These are phyloP conservation scores for Stegodyphus mimosarum DNA, from an alignment of 1,140 invertebrate species.

Conservation along the genomic window DNA sequence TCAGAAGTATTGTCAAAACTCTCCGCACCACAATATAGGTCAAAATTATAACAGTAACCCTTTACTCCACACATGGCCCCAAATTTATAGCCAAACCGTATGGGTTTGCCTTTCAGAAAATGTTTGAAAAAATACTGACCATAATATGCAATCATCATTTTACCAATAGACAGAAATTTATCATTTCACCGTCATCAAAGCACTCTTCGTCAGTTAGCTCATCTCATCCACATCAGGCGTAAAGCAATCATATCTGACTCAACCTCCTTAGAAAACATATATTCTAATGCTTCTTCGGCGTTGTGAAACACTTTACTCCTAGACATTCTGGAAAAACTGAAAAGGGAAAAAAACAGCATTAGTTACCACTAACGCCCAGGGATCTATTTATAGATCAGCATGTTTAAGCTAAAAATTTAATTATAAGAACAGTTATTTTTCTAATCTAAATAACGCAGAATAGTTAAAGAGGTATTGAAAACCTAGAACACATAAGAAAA, in stretches of 20 bases:
- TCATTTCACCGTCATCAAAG: not conserved
- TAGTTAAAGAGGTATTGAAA: conserved; percentile 1
- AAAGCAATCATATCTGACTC: no score
- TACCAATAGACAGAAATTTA: no score
- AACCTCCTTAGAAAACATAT: no score
- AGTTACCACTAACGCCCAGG: not conserved
- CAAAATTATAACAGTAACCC: no score
- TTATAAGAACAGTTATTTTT: conserved; percentile 1
- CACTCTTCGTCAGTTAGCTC: not conserved
- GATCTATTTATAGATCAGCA: conserved; percentile 1
- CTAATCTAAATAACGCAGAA: not conserved
- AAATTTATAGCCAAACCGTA: no score
- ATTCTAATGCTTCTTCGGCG: not conserved
- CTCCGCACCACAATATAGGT: no score
- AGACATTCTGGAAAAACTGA: not conserved
- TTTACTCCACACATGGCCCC: no score
- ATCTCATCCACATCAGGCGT: not conserved
- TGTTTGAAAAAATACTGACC: no score
- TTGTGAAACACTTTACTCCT: not conserved
- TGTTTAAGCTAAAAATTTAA: not conserved
- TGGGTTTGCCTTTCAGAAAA: no score
- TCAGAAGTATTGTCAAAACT: no score
- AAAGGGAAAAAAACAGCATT: not conserved
- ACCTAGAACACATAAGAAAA: conserved; percentile 7
- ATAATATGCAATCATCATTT: no score